phyloP scores from a whole-genome alignment of 2,113 vertebrate genomes.

The Callipepla squamata region DNA sequence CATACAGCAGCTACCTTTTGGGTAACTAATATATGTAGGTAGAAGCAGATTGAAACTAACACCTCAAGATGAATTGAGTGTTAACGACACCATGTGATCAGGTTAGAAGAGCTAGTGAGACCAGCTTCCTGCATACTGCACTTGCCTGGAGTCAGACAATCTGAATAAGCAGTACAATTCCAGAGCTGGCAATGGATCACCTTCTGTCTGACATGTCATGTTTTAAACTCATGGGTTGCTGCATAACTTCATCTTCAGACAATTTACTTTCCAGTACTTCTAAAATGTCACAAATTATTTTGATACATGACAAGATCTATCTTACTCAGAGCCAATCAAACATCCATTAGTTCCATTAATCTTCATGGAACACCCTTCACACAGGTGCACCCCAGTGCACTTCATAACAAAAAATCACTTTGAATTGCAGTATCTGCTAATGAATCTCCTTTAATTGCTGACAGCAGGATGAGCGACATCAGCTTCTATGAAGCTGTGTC shows the following conservation, averaged over 20 bases:
- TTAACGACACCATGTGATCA: background rate
- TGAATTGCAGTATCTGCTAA: background rate
- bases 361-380: background rate
- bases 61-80: background rate
- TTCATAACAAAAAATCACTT: constrained; percentile 16
- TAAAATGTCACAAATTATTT: constrained; percentile 3
- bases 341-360: constrained; percentile 8
- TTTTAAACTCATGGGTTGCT: background rate
- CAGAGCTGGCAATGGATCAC: background rate
- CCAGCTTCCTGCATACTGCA: background rate
- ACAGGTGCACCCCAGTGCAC: background rate
- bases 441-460: constrained; percentile 38
- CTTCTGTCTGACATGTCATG: background rate
- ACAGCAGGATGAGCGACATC: background rate
- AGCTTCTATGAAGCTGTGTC: background rate
- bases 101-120: background rate
- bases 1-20: background rate
- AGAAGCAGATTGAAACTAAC: background rate
- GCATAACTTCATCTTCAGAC: background rate
- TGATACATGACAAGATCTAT: constrained; percentile 11
- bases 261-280: constrained; percentile 13
- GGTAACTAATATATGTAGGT: background rate
- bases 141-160: background rate
- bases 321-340: background rate
- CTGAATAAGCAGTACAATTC: background rate